Conservation (phyloP, 1,140 invertebrate genomes). For the Mactra quadrangularis region DNA sequence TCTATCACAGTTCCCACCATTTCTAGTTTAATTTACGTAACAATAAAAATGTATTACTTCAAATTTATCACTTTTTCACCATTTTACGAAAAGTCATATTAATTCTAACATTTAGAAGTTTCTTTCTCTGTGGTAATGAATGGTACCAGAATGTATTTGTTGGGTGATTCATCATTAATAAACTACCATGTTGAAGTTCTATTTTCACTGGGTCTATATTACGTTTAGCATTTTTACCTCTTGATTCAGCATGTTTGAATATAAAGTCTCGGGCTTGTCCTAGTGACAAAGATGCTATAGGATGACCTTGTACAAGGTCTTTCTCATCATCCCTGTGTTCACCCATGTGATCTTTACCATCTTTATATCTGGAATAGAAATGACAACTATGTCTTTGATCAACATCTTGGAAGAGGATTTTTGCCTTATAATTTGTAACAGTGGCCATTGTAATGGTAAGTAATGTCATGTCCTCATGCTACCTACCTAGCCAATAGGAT, state of each 20-base stretch:
- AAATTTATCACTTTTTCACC: constrained; percentile 45
- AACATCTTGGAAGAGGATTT: no score
- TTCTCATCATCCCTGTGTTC: constrained; percentile 90
- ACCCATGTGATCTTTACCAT: constrained; percentile 89
- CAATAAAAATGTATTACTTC: no score
- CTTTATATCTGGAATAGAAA: constrained; percentile 86
- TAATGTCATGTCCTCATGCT: background rate
- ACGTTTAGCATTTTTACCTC: constrained; percentile 79
- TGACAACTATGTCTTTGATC: no score
- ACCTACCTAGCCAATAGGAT: no score
- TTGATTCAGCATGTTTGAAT: constrained; percentile 86
- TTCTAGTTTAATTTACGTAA: no score
- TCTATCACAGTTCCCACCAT: no score
- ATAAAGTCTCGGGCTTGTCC: constrained; percentile 88
- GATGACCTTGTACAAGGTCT: constrained; percentile 86
- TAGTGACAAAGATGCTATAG: constrained; percentile 89
- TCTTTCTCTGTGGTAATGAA: constrained; percentile 87
- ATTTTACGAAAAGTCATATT: constrained; percentile 88
- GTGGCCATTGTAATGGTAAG: background rate
- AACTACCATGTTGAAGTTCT: constrained; percentile 87
- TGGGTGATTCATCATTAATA: constrained; percentile 89
- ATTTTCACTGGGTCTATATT: constrained; percentile 85
- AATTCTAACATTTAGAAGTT: constrained; percentile 84
- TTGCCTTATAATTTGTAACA: no score
- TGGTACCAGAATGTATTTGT: constrained; percentile 90